Evolutionary conservation across 2,113 vertebrate genomes (phyloP), one percentile per base, ranked within the genome.

Genomic region (Heterotis niloticus): DNA sequence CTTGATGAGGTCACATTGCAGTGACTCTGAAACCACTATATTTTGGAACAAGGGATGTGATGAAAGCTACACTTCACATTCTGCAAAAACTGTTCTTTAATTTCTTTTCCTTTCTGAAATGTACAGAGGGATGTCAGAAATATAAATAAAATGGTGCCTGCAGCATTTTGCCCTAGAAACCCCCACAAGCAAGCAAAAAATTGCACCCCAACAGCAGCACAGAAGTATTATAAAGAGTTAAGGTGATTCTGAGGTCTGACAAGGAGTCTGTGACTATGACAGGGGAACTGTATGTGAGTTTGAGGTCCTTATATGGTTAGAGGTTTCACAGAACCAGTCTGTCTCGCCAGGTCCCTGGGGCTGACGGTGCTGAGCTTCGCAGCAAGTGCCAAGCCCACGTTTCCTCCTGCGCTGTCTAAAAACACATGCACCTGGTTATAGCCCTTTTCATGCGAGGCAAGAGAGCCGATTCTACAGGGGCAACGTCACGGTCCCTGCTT

Each of bases 61-160:
- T 88, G 89, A 88, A 88, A 89, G 85, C 75, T 79, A 79, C 82
- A 85, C 80, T 87, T 87, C 79, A 84, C 62, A 79, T 73, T 85
- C 67, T 69, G 75, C 65, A 26, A 83, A 81, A 83, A 80, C 52
- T 13, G 26, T 20, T 65, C 62, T 86, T 80, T 52, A 26, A 24
- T 59, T 57, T 34, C 28, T 26, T 1, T 29, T 56, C 54, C 1
- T 80, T 83, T 59, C 9, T 23, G 51, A 24, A 5, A 56, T 64
- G 60, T 44, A 7, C 34, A 44, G 34, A 44, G 3, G 34, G 7
- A 44, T 7, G 7, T 7, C 34, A 44, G 7, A 44, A 44, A 44
- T 44, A 44, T 7, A 44, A 2, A 62, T 62, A 14, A 62, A 4
- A 62, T 11, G 12, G n/a, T 66, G 64, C 26, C 12, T 66, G 64